Conservation (phyloP, 2,888 invertebrate genomes). For the Baccha elongata region DNA sequence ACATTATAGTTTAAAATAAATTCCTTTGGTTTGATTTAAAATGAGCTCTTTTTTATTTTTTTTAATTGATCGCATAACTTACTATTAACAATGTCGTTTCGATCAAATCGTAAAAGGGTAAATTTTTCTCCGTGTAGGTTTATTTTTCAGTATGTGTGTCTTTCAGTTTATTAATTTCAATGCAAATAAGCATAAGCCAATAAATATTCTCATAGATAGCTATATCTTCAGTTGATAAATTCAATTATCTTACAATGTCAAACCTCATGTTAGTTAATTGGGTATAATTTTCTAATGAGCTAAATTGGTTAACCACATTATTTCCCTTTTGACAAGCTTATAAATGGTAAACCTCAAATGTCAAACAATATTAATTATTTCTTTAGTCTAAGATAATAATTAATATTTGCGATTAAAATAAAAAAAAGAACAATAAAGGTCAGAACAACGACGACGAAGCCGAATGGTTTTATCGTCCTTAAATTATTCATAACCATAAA, state of each 20-base stretch:
- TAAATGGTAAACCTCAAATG: background rate
- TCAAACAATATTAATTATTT: background rate
- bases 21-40: no score
- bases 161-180: no score
- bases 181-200: no score
- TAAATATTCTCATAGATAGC: no score
- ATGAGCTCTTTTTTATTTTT: no score
- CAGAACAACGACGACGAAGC: background rate
- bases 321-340: background rate
- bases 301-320: background rate
- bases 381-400: background rate
- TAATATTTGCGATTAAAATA: background rate
- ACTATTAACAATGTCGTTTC: no score
- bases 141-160: no score
- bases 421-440: background rate
- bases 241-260: background rate
- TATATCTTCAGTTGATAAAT: background rate
- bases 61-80: no score
- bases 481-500: constrained; percentile 5
- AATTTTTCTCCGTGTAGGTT: no score
- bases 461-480: background rate
- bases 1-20: no score
- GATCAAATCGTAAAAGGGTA: no score
- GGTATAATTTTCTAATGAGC: background rate
- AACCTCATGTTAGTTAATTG: background rate